A percentile compares a stretch with the other conserved stretches of the same genome.
These are phyloP conservation scores for Crotalus helleri DNA, from an alignment of 2,113 vertebrate genomes.

Conservation along the genomic window DNA sequence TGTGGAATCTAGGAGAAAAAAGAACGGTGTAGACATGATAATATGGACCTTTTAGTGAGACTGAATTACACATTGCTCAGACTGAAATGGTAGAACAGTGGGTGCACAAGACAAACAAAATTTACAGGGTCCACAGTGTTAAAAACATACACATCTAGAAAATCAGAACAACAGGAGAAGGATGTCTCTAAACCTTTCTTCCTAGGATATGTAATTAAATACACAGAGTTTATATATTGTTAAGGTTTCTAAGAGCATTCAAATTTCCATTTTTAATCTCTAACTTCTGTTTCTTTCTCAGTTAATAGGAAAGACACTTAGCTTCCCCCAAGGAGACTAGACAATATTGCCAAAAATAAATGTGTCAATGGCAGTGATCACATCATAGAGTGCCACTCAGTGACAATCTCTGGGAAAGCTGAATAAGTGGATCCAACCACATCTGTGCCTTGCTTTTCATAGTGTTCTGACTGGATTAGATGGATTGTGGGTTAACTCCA, in stretches of 20 bases:
- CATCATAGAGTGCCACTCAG: neutral
- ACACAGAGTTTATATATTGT: neutral
- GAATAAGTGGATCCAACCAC: neutral
- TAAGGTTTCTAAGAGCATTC: neutral
- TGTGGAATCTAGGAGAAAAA: neutral
- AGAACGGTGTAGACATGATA: neutral
- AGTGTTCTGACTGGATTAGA: neutral
- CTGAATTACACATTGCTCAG: neutral
- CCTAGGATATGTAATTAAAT: neutral
- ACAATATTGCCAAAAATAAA: neutral
- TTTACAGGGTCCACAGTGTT: neutral
- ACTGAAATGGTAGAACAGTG: neutral
- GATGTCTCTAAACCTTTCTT: neutral
- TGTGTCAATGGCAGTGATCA: neutral
- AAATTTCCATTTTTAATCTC: neutral
- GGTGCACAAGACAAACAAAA: neutral
- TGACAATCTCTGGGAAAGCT: neutral
- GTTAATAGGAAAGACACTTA: neutral
- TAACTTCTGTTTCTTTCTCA: neutral
- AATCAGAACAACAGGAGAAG: neutral
- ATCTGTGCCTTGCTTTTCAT: neutral
- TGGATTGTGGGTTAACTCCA: neutral
- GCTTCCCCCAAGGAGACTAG: neutral
- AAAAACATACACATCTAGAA: neutral
- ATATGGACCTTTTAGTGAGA: neutral